Evolutionary conservation across 2,888 invertebrate species (phyloP).

Genomic region (Allacma fusca): DNA sequence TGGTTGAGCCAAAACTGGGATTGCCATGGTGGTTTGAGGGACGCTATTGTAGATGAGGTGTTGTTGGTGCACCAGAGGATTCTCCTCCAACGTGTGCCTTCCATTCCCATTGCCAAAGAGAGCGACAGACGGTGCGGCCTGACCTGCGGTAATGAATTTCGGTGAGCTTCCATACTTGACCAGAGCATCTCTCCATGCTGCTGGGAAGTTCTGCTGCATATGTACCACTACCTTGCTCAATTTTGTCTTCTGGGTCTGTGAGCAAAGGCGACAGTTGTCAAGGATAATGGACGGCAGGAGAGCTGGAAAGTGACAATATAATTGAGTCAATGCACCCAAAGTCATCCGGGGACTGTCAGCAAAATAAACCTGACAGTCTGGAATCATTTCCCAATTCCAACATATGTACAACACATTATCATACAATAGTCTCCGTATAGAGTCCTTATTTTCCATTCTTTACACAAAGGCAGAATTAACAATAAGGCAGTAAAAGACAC

Average conservation of each 20-base stretch:
- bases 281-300: slow-evolving; percentile 48
- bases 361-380: no score
- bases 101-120: slow-evolving; percentile 40
- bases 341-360: no score
- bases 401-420: no score
- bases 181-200: slow-evolving; percentile 50
- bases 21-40: slow-evolving; percentile 24
- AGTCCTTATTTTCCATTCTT: no score
- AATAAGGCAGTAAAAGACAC: no score
- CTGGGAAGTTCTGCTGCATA: slow-evolving; percentile 49
- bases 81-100: background rate
- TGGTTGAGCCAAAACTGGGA: slow-evolving; percentile 29
- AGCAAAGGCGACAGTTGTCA: slow-evolving; percentile 50
- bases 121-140: slow-evolving; percentile 40
- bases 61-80: slow-evolving; percentile 1
- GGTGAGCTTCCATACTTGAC: slow-evolving; percentile 48
- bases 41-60: background rate
- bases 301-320: slow-evolving; percentile 37
- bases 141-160: slow-evolving; percentile 46
- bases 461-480: no score
- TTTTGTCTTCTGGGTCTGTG: slow-evolving; percentile 43
- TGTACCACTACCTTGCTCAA: slow-evolving; percentile 48
- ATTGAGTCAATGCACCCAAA: no score
- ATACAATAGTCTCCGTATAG: no score
- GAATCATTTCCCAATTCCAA: no score